Evolutionary conservation across 2,888 invertebrate genomes (phyloP), one percentile per base, ranked within the genome.

Genomic region (Rhagophthalmus giganteus): DNA sequence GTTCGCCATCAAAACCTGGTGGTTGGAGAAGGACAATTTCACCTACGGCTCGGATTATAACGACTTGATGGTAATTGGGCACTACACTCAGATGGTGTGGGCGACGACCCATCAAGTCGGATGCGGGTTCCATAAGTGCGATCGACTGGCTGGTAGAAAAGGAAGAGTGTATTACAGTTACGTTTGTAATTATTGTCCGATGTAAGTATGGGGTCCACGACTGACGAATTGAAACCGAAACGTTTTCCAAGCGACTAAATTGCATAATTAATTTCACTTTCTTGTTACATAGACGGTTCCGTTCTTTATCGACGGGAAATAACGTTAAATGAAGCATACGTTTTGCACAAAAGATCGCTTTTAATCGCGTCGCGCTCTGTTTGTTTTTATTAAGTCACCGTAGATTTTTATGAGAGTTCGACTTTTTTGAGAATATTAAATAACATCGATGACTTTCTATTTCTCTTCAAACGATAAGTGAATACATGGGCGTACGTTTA

Each of bases 41-140:
- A 85, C 83, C 0, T 90, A 85, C 66, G 89, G 86, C 0, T 74
- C 79, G 15, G 75, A 78, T 1, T 66, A 74, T 35, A 83, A 83
- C 64, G 78, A 85, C 63, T 67, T 88, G 2, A 77, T 78, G 54
- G 78, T 80, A 8, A 80, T 87, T 12, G 90, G 90, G 0, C 90
- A 90, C 74, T 90, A 89, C 71, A 89, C 89, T 0, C 89, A 90
- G 74, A 83, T 90, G 84, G 87, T 87, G 13, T 90, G 90, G 90
- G 88, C 88, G 7, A 79, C 86, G 2, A 84, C 83, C 11, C 88
- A 88, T 69, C 82, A 85, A 68, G 82, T 90, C 9, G 89, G 90
- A 25, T 90, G 90, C 64, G 88, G 89, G 0, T 76, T 88, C 60
- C 80, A 86, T 12, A 80, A 83, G 65, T 90, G 90, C 67, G 71